Evolutionary conservation across 2,888 invertebrate genomes (phyloP), one percentile per base, ranked within the genome.

Genomic region (Drosophila mimetica): DNA sequence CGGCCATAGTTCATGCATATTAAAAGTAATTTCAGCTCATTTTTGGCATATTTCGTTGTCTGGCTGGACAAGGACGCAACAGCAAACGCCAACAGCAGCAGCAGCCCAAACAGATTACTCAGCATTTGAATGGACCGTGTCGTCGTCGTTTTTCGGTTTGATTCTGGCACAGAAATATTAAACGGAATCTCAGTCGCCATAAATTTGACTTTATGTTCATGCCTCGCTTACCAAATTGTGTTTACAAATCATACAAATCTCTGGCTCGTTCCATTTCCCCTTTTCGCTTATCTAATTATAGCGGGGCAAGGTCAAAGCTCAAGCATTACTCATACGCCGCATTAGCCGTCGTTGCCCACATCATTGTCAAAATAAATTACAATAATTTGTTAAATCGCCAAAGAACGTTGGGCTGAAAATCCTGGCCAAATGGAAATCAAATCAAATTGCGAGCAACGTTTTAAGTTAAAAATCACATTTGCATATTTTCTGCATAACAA

Each of bases 171-270:
- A 72, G 22, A 70, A 70, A 75, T 79, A 79, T 71, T 77, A 69
- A 74, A 52, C 52, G 76, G 85, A 87, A 87, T 87, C 86, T 87
- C 74, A 71, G 79, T 69, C 55, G 86, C 82, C 69, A 87, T 87
- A 88, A 87, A 87, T 87, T 82, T 71, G 78, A 89, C 80, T 87
- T 89, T 86, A 86, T 89, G 78, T 86, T 75, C 79, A 75, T 87
- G 79, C 77, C 75, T 79, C 77, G 88, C 74, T 69, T 77, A 76
- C 80, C 79, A 81, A 89, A 83, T 88, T 74, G 75, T 86, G 83
- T 75, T 85, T 75, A 70, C 88, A 85, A 87, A 87, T 86, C 85
- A 85, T 75, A 66, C 66, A 82, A 76, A 61, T 58, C 37, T 8
- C 51, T 34, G 60, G n/a, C 54, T 14, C 64, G 16, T 44, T 28